These are phyloP conservation scores for Prolemur simus DNA, from an alignment of 2,113 vertebrate genomes.

Conservation along the genomic window DNA sequence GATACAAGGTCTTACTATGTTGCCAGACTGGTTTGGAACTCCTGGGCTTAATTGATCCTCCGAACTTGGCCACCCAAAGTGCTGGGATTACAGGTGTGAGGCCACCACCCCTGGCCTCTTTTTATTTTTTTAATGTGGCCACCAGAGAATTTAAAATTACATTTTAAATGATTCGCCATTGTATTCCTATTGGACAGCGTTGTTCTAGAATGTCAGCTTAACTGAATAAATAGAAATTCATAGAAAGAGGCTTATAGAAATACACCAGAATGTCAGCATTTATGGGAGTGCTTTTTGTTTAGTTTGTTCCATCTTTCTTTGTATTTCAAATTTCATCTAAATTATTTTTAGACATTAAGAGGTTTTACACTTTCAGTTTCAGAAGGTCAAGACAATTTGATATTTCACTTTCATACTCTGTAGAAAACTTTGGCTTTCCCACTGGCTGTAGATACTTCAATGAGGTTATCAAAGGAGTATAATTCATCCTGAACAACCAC, in stretches of 20 bases:
- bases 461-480: conserved; percentile 23
- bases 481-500: conserved; percentile 25
- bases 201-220: background rate
- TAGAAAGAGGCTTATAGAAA: background rate
- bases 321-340: conserved; percentile 32
- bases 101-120: too few relatives aligned
- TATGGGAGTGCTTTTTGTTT: conserved; percentile 7
- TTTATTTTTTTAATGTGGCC: background rate
- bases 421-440: conserved; percentile 3
- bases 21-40: too few relatives aligned
- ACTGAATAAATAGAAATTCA: background rate
- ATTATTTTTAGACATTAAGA: conserved; percentile 37
- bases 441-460: background rate
- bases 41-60: too few relatives aligned
- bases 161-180: background rate
- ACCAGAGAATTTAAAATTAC: background rate
- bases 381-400: conserved; percentile 5
- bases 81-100: too few relatives aligned
- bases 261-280: background rate
- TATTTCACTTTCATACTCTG: background rate
- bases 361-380: conserved; percentile 25
- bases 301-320: background rate
- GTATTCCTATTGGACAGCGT: background rate
- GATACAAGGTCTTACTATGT: too few relatives aligned
- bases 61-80: too few relatives aligned